Evolutionary conservation across 1,140 invertebrate species (phyloP), one percentile per base, ranked within the genome.

Genomic region (Drosophila neocordata): DNA sequence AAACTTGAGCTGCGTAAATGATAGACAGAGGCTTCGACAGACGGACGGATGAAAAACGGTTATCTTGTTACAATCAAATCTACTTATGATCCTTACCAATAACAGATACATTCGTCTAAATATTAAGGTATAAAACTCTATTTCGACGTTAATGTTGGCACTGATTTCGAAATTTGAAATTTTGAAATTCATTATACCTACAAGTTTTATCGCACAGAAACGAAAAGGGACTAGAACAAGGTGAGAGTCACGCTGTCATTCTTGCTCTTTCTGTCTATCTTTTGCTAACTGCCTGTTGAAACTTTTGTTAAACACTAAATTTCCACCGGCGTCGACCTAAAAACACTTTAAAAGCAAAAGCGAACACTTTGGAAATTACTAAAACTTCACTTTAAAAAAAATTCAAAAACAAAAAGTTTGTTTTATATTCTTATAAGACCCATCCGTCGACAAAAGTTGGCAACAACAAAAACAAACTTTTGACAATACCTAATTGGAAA

Each of bases 401-500:
- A 55, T 31, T 6, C 20, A 53, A 53, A 52, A 52, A 27, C 20
- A 53, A 53, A 56, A 56, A 56, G 27, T 63, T 79, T 61, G 60
- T 48, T 79, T 24, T 69, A 78, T 67, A 73, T 73, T 73, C 70
- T 79, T 84, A 84, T 84, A 84, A 79, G 80, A 81, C 80, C 80
- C 81, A 77, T 69, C 38, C 66, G 80, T 77, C 80, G 80, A 77
- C 80, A 84, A 84, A 31, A 84, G 80, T 84, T 84, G 56, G 73
- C 77, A 79, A 76, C 65, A 64, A 67, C 52, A 82, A n/a, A n/a
- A n/a, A 82, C 62, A 84, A 85, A 85, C 81, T 84, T 85, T 88
- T 77, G 79, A 88, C 83, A 87, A 87, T 87, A 88, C 76, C 83
- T 87, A 87, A 87, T 88, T 87, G 83, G 79, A 87, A 87, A 87